phyloP scores from a whole-genome alignment of 2,113 vertebrate genomes.

The Uria lomvia region DNA sequence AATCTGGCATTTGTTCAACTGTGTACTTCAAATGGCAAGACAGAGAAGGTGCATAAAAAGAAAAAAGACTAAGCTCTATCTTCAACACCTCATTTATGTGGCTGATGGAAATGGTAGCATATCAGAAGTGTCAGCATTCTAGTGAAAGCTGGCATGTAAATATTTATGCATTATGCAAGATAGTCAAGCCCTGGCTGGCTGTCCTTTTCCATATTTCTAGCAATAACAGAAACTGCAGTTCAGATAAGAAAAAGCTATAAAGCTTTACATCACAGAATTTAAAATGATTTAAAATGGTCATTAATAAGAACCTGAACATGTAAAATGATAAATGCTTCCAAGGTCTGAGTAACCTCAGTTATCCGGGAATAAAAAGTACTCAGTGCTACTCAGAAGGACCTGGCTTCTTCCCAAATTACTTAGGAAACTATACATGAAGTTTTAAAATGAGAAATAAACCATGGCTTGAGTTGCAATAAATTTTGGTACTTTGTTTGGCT shows the following conservation, averaged over 20 bases:
- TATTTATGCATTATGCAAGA: slow-evolving; percentile 13
- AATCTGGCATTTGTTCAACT: slow-evolving; percentile 30
- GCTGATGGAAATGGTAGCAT: not conserved
- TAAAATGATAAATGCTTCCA: not conserved
- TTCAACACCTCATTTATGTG: not conserved
- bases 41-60: not conserved
- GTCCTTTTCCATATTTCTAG: not conserved
- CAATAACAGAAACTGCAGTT: not conserved
- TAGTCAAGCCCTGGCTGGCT: not conserved
- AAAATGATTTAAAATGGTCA: not conserved
- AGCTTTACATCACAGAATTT: not conserved
- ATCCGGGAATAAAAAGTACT: not conserved
- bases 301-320: not conserved
- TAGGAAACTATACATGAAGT: not conserved
- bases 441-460: not conserved
- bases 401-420: not conserved
- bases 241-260: not conserved
- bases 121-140: slow-evolving; percentile 2
- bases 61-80: not conserved
- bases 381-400: not conserved
- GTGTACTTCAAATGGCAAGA: not conserved
- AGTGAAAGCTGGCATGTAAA: slow-evolving; percentile 12
- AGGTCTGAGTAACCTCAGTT: not conserved
- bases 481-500: not conserved
- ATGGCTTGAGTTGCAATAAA: not conserved